phyloP scores from a whole-genome alignment of 2,797 vertebrate species.

The Sebastiscus albofasciatus region DNA sequence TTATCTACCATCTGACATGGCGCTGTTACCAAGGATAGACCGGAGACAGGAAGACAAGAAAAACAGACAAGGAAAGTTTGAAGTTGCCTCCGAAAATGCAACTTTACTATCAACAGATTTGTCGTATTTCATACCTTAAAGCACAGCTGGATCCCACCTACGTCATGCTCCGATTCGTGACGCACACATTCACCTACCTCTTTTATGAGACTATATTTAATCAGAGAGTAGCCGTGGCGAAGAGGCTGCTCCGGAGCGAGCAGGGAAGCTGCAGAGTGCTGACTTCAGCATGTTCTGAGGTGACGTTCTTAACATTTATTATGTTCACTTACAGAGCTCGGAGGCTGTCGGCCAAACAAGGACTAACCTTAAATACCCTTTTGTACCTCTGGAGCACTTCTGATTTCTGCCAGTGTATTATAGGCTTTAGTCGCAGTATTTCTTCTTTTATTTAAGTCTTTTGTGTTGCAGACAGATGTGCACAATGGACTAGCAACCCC shows the following conservation, averaged over 20 bases:
- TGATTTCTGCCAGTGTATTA: neutral
- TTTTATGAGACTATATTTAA: constrained; percentile 26
- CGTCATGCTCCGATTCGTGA: neutral
- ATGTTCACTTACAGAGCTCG: neutral
- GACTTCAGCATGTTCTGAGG: constrained; percentile 45
- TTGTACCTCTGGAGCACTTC: neutral
- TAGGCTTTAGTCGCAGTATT: neutral
- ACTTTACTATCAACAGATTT: neutral
- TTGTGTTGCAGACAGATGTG: constrained; percentile 43
- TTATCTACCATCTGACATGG: constrained; percentile 52
- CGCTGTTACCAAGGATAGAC: constrained; percentile 27
- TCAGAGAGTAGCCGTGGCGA: constrained; percentile 7
- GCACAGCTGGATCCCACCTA: constrained; percentile 11
- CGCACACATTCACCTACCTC: neutral
- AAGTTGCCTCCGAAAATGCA: neutral
- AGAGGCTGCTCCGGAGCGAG: constrained; percentile 4
- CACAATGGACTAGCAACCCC: neutral
- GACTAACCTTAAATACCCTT: constrained; percentile 21
- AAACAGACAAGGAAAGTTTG: neutral
- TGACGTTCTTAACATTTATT: constrained; percentile 22
- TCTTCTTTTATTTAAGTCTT: neutral
- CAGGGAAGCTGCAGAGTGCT: constrained; percentile 53
- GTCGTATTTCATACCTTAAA: constrained; percentile 12
- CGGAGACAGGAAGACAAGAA: neutral
- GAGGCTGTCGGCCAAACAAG: constrained; percentile 1